phyloP scores from a whole-genome alignment of 2,113 vertebrate genomes.

The Ptychochromis oligacanthus region DNA sequence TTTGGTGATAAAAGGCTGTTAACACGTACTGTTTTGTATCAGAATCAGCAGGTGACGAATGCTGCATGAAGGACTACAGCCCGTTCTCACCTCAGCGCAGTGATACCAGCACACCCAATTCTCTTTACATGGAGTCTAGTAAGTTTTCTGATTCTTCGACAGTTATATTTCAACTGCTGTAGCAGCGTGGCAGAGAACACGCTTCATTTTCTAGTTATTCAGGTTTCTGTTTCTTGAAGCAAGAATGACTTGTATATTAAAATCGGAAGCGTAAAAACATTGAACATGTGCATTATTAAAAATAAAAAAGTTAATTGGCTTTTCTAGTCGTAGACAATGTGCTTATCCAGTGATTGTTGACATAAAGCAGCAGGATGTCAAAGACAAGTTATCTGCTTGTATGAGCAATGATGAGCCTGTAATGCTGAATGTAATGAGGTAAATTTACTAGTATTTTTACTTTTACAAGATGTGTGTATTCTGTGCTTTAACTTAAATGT shows the following conservation, averaged over 20 bases:
- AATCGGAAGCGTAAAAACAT: background rate
- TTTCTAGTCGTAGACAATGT: background rate
- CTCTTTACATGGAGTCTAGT: conserved; percentile 89
- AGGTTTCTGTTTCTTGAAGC: background rate
- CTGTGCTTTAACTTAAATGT: too few species aligned
- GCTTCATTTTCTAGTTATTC: background rate
- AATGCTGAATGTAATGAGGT: too few species aligned
- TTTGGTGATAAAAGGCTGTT: background rate
- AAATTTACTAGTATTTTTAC: too few species aligned
- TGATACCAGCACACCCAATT: conserved; percentile 80
- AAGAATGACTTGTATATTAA: background rate
- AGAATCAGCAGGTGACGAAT: conserved; percentile 83
- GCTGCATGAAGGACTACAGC: conserved; percentile 70
- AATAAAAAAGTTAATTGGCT: background rate
- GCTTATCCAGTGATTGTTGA: background rate
- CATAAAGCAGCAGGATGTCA: background rate
- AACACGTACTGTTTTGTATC: conserved; percentile 9
- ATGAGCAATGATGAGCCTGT: background rate
- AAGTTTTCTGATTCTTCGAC: conserved; percentile 57
- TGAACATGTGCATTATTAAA: too few species aligned
- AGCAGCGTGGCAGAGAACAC: background rate
- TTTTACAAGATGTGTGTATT: too few species aligned
- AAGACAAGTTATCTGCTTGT: too few species aligned
- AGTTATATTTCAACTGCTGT: background rate
- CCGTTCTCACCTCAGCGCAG: conserved; percentile 81